phyloP scores from a whole-genome alignment of 92 coral and sea anemone species.

The Zoanthus solanderi region DNA sequence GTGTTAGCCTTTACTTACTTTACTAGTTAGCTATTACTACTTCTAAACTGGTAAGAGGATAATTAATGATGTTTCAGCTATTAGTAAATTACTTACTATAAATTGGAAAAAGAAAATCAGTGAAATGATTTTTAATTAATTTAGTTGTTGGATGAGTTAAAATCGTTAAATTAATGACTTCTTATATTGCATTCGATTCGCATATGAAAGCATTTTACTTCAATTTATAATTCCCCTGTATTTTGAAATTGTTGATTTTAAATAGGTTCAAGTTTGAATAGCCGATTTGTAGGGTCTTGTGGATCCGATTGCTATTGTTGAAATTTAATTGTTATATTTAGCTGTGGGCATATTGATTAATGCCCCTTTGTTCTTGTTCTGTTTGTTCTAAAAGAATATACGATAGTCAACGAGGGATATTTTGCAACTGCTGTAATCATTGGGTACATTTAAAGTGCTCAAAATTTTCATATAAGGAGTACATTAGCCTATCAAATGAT shows the following conservation, averaged over 20 bases:
- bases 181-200: not conserved
- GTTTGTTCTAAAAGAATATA: not conserved
- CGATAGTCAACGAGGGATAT: not conserved
- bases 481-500: conserved; percentile 7
- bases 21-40: too few relatives aligned
- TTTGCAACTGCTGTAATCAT: not conserved
- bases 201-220: not conserved
- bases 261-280: not conserved
- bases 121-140: not conserved
- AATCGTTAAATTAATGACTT: not conserved
- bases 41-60: too few relatives aligned
- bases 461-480: conserved; percentile 28
- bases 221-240: not conserved
- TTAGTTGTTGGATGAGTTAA: not conserved
- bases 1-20: not conserved
- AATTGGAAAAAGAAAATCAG: too few relatives aligned
- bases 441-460: not conserved
- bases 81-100: too few relatives aligned
- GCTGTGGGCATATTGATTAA: not conserved
- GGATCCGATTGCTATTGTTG: not conserved
- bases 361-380: not conserved
- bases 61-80: too few relatives aligned
- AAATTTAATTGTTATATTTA: not conserved
- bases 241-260: not conserved
- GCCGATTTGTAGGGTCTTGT: not conserved